A percentile compares a stretch with the other conserved stretches of the same genome.
phyloP scores from a whole-genome alignment of 2,113 vertebrate species.

The Guaruba guarouba region DNA sequence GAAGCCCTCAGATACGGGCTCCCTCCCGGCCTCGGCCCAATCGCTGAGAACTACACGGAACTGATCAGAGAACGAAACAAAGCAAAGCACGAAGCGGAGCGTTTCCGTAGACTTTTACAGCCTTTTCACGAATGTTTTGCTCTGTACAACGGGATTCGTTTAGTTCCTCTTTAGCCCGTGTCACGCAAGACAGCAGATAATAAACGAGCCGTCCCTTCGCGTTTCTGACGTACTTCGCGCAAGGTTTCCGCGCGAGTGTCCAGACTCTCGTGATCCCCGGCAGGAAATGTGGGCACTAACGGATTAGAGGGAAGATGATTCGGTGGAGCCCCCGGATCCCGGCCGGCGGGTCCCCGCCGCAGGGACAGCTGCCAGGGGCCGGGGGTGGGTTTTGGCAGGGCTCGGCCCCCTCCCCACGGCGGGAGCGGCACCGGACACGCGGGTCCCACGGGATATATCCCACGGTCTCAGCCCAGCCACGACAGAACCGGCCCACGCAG shows the following conservation, averaged over 20 bases:
- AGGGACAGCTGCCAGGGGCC: background rate
- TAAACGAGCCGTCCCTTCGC: background rate
- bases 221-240: background rate
- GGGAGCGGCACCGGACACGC: background rate
- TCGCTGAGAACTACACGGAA: background rate
- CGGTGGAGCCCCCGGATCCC: background rate
- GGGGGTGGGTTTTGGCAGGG: background rate
- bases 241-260: background rate
- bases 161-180: background rate
- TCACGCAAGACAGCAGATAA: background rate
- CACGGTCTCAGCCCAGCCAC: background rate
- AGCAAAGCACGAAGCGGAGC: fast-evolving
- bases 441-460: background rate
- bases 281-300: background rate
- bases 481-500: background rate
- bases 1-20: background rate
- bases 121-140: background rate
- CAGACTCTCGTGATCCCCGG: fast-evolving
- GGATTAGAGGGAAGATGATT: background rate
- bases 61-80: background rate
- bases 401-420: background rate
- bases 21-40: background rate
- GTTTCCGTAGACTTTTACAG: background rate
- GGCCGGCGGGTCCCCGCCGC: background rate
- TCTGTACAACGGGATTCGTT: background rate